Conservation (phyloP, 1,140 invertebrate species). For the Drosophila erecta region DNA sequence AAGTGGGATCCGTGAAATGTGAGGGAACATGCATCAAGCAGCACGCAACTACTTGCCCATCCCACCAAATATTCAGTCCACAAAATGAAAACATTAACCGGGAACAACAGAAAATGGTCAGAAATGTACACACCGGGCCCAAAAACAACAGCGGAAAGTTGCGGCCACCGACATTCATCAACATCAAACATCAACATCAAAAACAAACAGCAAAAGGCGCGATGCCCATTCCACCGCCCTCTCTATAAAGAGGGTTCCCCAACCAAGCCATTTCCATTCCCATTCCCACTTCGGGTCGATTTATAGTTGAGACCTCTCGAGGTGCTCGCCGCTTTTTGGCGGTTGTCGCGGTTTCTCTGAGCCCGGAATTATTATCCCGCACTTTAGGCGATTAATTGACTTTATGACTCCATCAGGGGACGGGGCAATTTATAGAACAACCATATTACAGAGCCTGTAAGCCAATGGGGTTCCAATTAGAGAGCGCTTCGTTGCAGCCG, state of each 20-base stretch:
- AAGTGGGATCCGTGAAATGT: constrained; percentile 80
- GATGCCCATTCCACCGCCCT: constrained; percentile 19
- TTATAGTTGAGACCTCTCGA: constrained; percentile 71
- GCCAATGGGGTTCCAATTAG: constrained; percentile 76
- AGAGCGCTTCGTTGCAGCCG: constrained; percentile 36
- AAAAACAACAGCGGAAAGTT: constrained; percentile 59
- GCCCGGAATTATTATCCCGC: constrained; percentile 66
- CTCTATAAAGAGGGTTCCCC: constrained; percentile 18
- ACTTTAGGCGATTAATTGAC: constrained; percentile 83
- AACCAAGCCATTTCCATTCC: constrained; percentile 1
- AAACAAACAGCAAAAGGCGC: constrained; percentile 78
- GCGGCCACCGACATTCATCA: constrained; percentile 79
- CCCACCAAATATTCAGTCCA: constrained; percentile 45
- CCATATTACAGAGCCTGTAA: constrained; percentile 14
- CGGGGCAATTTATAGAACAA: constrained; percentile 11
- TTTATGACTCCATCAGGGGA: constrained; percentile 34
- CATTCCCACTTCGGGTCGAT: constrained; percentile 36
- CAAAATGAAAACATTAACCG: constrained; percentile 75
- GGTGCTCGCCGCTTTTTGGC: constrained; percentile 71
- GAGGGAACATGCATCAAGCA: constrained; percentile 76
- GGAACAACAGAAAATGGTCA: constrained; percentile 58
- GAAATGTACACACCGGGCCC: constrained; percentile 7
- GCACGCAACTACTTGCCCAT: constrained; percentile 57
- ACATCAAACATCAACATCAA: constrained; percentile 53
- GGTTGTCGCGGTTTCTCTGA: constrained; percentile 76